Evolutionary conservation across 1,140 invertebrate species (phyloP).

Genomic region (Halotydeus destructor): DNA sequence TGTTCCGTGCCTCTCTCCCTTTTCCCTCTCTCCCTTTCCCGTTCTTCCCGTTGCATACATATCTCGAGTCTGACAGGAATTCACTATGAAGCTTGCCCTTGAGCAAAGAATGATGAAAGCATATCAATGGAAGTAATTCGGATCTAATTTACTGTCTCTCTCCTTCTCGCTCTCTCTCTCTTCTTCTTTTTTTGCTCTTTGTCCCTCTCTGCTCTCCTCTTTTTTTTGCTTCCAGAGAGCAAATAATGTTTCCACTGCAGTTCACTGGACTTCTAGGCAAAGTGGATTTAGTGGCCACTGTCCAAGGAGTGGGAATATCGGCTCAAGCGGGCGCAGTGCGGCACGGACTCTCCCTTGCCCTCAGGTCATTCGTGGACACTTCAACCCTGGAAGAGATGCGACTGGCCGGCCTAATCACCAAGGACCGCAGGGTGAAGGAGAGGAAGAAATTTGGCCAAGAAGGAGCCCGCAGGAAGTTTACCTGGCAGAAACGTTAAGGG

Average conservation of each 20-base stretch:
- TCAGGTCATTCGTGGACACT: constrained; percentile 55
- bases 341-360: constrained; percentile 51
- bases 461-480: constrained; percentile 71
- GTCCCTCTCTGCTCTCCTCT: neutral
- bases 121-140: too few relatives aligned
- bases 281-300: constrained; percentile 54
- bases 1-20: constrained; percentile 11
- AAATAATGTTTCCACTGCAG: constrained; percentile 65
- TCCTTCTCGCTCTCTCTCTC: neutral
- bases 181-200: constrained; percentile 3
- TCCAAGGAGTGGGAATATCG: constrained; percentile 39
- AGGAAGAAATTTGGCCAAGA: constrained; percentile 83
- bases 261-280: constrained; percentile 47
- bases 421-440: constrained; percentile 54
- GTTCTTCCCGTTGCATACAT: constrained; percentile 17
- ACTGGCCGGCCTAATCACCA: constrained; percentile 67
- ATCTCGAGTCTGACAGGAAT: constrained; percentile 7
- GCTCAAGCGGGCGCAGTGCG: constrained; percentile 64
- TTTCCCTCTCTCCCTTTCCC: neutral
- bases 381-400: constrained; percentile 61
- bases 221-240: constrained; percentile 21
- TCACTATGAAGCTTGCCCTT: constrained; percentile 4
- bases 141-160: neutral
- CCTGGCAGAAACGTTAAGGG: constrained; percentile 49
- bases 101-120: too few relatives aligned